These are phyloP conservation scores for Tethea ocularis DNA, from an alignment of 2,888 invertebrate genomes.

Conservation along the genomic window DNA sequence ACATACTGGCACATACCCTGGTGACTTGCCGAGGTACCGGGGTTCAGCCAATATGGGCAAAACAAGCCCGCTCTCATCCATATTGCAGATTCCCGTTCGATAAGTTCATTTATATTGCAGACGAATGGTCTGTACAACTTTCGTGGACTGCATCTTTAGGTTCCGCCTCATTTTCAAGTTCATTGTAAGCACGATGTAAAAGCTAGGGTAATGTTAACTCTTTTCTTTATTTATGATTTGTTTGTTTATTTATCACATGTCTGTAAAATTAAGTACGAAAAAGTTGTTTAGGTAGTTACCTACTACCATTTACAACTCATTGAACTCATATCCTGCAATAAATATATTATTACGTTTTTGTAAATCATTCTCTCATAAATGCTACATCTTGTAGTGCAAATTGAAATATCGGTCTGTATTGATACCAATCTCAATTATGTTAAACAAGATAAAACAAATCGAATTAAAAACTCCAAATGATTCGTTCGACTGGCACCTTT, in stretches of 20 bases:
- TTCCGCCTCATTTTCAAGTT: slow-evolving; percentile 14
- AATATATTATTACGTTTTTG: too few relatives aligned
- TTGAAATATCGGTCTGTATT: slow-evolving; percentile 19
- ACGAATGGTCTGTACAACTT: slow-evolving; percentile 51
- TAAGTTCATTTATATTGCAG: slow-evolving; percentile 67
- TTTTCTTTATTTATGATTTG: slow-evolving; percentile 2
- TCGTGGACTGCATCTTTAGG: slow-evolving; percentile 41
- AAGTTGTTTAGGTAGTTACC: too few relatives aligned
- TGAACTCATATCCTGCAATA: too few relatives aligned
- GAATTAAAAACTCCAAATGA: slow-evolving; percentile 50
- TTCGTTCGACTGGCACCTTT: slow-evolving; percentile 45
- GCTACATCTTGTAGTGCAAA: neutral
- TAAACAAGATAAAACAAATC: slow-evolving; percentile 52
- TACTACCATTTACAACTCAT: too few relatives aligned
- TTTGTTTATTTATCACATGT: neutral
- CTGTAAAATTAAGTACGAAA: neutral
- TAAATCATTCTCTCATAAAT: too few relatives aligned
- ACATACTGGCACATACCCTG: slow-evolving; percentile 37
- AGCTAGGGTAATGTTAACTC: slow-evolving; percentile 1
- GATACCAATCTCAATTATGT: slow-evolving; percentile 31
- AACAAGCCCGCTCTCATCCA: slow-evolving; percentile 61
- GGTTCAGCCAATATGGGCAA: slow-evolving; percentile 57
- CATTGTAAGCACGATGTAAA: slow-evolving; percentile 2
- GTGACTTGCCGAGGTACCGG: slow-evolving; percentile 17
- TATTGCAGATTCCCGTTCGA: slow-evolving; percentile 57